phyloP scores from a whole-genome alignment of 1,140 invertebrate genomes.

The Euwallacea fornicatus region DNA sequence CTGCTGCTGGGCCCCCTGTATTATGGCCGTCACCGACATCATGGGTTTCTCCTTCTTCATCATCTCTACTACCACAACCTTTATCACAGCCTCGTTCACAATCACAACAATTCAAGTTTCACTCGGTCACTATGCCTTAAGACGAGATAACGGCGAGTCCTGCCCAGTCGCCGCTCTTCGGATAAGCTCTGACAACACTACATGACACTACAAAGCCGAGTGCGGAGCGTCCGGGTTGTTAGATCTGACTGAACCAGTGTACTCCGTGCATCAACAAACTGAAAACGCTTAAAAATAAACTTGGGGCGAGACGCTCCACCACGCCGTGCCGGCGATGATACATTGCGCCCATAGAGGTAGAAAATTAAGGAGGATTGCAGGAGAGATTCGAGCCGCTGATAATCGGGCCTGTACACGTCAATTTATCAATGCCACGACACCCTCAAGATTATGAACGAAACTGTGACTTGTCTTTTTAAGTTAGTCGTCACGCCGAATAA shows the following conservation, averaged over 20 bases:
- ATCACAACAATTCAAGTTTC: background rate
- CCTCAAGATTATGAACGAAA: too few species aligned
- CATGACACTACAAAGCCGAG: background rate
- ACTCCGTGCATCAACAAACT: conserved; percentile 30
- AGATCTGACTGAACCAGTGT: conserved; percentile 17
- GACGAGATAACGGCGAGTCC: background rate
- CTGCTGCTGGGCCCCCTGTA: conserved; percentile 65
- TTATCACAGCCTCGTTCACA: conserved; percentile 35
- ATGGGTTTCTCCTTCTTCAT: conserved; percentile 83
- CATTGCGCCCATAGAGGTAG: conserved; percentile 18
- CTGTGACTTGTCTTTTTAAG: too few species aligned
- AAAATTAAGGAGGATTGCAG: background rate
- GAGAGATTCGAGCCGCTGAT: background rate
- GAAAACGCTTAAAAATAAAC: conserved; percentile 37
- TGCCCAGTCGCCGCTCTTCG: background rate
- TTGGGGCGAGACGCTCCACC: conserved; percentile 23
- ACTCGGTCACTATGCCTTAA: background rate
- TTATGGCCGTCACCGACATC: conserved; percentile 80
- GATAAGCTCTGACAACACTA: background rate
- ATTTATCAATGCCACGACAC: too few species aligned
- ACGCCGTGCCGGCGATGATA: conserved; percentile 22
- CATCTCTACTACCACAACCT: conserved; percentile 54
- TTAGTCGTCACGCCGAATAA: too few species aligned
- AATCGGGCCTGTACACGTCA: too few species aligned
- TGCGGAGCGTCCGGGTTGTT: background rate